Conservation (phyloP, 30 jellyfish, hydroid and myxozoan species). For the Turritopsis rubra region DNA sequence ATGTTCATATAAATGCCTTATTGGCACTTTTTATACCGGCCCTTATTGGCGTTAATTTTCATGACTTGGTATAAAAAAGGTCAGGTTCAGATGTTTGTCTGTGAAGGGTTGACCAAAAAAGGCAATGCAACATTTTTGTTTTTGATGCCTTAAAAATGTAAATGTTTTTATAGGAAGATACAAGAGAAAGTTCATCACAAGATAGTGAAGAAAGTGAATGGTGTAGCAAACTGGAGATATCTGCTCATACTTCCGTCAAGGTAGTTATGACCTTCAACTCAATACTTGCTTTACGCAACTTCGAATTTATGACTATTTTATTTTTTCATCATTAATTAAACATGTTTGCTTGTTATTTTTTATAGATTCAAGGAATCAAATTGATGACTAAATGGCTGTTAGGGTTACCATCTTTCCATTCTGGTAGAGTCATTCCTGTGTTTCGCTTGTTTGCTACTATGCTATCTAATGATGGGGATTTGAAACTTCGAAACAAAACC, state of each 20-base stretch:
- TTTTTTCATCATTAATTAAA: no score
- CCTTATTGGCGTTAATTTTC: no score
- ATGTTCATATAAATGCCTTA: not conserved
- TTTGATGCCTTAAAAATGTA: not conserved
- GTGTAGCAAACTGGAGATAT: conserved; percentile 57
- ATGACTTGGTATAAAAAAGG: no score
- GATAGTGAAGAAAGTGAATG: conserved; percentile 81
- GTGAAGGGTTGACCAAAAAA: no score
- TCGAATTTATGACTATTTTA: not conserved
- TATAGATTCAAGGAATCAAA: conserved; percentile 70
- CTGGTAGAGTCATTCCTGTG: conserved; percentile 60
- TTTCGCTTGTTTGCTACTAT: conserved; percentile 66
- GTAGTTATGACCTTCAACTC: conserved; percentile 17
- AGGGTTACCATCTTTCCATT: conserved; percentile 57
- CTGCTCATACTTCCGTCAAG: conserved; percentile 64
- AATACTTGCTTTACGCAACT: not conserved
- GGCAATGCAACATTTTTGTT: not conserved
- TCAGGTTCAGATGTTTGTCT: no score
- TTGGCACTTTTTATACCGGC: no score
- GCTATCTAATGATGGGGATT: conserved; percentile 70
- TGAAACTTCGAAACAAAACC: conserved; percentile 41
- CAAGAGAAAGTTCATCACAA: conserved; percentile 36
- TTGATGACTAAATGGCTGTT: conserved; percentile 73
- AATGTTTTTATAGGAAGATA: conserved; percentile 37
- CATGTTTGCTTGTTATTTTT: conserved; percentile 2